Base-by-base conservation (phyloP, 1,140 invertebrate species). In the Sitobion miscanthi region DNA sequence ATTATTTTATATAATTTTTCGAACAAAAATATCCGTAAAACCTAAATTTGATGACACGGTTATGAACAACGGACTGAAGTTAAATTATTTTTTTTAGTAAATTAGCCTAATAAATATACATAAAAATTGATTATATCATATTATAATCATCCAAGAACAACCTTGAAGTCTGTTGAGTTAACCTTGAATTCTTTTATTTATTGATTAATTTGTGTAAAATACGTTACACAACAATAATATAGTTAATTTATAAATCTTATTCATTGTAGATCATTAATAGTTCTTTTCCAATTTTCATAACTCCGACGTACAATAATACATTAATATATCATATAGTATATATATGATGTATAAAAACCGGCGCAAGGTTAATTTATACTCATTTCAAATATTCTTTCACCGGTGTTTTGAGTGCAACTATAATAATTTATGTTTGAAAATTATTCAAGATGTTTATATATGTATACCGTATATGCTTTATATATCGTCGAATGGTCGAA, bases 181-280 rank as follows among this genome's bases (percentile, higher is more conserved):
- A 47, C 89, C 89, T 69, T 69, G 89, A 90, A 45, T 90, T 57
- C 11, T 38, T 42, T 62, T 62, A 57, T 57, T 38, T 90, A 62
- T 90, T 90, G 8, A 69, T 45, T 90, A 90, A 69, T 90, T 69
- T 45, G 54, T 45, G 6, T 45, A n/a, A 90, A 90, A 90, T 45
- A 45, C 11, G 25, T 90, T 69, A 69, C 38, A 62, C 38, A n/a
- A 90, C 89, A 45, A 90, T 62, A 62, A 89, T 89, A 57, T 57
- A 42, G 21, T 89, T 57, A 52, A 57, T 90, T 62, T 45, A 90
- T 62, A 90, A 69, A 69, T 69, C 25, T 7, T 45, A 89, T 89
- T 89, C n/a, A 42, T 89, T 57, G 11, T 89, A 30, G 45, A 87
- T 35, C 88, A 25, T 25, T 89, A 54, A 89, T 89, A 89, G 2